phyloP scores from a whole-genome alignment of 2,797 vertebrate genomes.

The Enteromius trimaculatus region DNA sequence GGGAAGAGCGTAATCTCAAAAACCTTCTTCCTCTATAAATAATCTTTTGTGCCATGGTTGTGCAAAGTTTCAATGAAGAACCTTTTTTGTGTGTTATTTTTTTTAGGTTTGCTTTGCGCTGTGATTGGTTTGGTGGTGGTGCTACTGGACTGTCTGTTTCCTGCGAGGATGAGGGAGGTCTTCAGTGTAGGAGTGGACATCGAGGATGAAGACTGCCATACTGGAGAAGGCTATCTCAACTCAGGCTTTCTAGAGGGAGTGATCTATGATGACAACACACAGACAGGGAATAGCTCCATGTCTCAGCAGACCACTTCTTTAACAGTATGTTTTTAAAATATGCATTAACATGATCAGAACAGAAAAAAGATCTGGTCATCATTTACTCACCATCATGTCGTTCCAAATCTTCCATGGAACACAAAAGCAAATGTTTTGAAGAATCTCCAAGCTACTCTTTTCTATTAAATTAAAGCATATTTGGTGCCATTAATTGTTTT shows the following conservation, averaged over 20 bases:
- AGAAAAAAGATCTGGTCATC: neutral
- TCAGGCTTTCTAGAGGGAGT: conserved; percentile 72
- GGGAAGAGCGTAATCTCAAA: neutral
- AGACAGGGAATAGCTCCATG: conserved; percentile 46
- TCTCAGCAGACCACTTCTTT: conserved; percentile 42
- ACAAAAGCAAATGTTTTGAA: neutral
- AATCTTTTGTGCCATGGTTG: neutral
- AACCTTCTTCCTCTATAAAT: neutral
- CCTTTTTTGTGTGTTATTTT: neutral
- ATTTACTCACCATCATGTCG: neutral
- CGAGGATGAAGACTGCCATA: conserved; percentile 66
- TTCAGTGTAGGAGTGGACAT: conserved; percentile 79
- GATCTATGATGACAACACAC: conserved; percentile 57
- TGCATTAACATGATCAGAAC: neutral
- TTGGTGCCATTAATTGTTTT: neutral
- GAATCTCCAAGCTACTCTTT: neutral
- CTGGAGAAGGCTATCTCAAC: conserved; percentile 72
- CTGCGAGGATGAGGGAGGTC: conserved; percentile 81
- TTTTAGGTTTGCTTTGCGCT: conserved; percentile 86
- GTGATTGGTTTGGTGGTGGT: conserved; percentile 81
- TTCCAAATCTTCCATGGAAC: neutral
- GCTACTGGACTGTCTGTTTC: conserved; percentile 73
- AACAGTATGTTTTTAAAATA: conserved; percentile 46
- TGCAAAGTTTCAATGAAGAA: neutral
- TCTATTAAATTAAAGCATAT: neutral